These are phyloP conservation scores for Darevskia mixta DNA, from an alignment of 2,797 vertebrate species.

Conservation along the genomic window DNA sequence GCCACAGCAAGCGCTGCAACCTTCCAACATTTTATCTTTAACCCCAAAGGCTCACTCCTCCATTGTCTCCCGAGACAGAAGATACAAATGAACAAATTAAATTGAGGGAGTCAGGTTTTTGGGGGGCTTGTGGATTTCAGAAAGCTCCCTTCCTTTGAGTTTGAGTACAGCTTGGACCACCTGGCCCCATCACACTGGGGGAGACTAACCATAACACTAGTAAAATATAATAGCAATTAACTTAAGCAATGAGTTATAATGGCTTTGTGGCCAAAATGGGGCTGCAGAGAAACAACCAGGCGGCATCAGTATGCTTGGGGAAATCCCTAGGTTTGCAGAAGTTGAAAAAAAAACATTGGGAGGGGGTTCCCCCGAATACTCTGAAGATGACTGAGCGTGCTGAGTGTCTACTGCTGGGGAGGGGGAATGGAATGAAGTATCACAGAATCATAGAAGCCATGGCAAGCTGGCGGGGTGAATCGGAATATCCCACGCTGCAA, in stretches of 20 bases:
- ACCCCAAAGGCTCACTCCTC: too few species aligned
- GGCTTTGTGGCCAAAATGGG: background rate
- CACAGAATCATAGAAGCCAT: background rate
- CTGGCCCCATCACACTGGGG: too few species aligned
- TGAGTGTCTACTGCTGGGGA: background rate
- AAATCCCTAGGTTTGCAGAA: background rate
- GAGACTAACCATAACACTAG: too few species aligned
- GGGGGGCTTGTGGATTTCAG: background rate
- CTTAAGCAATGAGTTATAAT: background rate
- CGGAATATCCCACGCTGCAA: background rate
- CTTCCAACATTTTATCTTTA: too few species aligned
- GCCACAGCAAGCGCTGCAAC: too few species aligned
- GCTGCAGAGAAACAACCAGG: background rate
- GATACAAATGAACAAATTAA: background rate
- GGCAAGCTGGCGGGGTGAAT: background rate
- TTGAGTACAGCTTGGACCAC: too few species aligned
- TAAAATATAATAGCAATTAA: background rate
- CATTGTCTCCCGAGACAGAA: too few species aligned
- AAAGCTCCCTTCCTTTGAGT: background rate
- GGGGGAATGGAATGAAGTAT: background rate
- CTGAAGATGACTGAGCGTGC: background rate
- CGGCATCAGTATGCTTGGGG: background rate
- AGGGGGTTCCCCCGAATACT: background rate
- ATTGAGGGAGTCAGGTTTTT: background rate
- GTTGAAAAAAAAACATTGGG: background rate